phyloP scores from a whole-genome alignment of 2,113 vertebrate genomes.

The Phrynocephalus versicolor region DNA sequence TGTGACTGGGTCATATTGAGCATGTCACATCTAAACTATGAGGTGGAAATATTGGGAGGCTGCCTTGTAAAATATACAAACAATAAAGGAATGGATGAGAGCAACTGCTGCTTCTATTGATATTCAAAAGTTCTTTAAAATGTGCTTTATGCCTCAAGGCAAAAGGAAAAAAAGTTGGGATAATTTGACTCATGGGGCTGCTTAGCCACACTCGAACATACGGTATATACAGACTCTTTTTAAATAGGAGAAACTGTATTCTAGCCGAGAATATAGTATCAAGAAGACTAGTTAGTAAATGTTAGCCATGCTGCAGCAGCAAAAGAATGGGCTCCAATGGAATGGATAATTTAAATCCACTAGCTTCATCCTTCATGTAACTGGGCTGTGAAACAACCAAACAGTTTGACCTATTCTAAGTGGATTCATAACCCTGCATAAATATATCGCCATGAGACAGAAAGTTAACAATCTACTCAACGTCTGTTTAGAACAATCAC shows the following conservation, averaged over 20 bases:
- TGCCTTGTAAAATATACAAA: neutral
- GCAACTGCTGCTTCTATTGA: neutral
- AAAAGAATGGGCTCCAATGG: constrained; percentile 27
- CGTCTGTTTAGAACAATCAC: constrained; percentile 31
- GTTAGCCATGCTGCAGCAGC: constrained; percentile 28
- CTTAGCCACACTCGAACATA: neutral
- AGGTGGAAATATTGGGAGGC: neutral
- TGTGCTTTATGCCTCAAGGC: neutral
- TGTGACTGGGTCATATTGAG: neutral
- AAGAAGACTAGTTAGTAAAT: constrained; percentile 16
- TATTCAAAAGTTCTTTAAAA: neutral
- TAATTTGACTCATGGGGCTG: neutral
- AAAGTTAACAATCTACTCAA: constrained; percentile 35
- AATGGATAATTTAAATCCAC: constrained; percentile 13
- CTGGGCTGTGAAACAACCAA: constrained; percentile 24
- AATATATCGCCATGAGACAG: neutral
- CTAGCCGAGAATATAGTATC: constrained; percentile 9
- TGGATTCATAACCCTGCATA: neutral
- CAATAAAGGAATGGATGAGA: neutral
- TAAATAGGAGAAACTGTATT: constrained; percentile 17
- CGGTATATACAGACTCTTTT: neutral
- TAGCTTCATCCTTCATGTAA: constrained; percentile 26
- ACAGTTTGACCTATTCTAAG: constrained; percentile 29
- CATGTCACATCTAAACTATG: neutral
- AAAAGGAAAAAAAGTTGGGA: neutral